phyloP scores from a whole-genome alignment of 2,113 vertebrate species.

The Ascaphus truei region DNA sequence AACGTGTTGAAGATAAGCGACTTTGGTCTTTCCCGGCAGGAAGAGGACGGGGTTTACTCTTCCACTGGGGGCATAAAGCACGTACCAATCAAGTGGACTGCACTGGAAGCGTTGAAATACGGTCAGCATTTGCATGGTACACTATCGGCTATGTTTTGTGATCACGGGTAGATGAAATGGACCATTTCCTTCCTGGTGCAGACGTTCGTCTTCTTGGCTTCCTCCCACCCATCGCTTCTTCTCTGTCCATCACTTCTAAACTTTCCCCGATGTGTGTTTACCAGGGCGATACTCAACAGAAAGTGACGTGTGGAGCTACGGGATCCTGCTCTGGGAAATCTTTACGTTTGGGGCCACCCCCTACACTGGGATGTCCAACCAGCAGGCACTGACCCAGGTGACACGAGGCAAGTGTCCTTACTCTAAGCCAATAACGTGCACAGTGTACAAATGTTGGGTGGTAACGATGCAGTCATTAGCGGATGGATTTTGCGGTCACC shows the following conservation, averaged over 20 bases:
- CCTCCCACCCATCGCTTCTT: too few species aligned
- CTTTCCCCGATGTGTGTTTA: neutral
- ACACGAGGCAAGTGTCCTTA: constrained; percentile 86
- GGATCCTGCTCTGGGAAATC: constrained; percentile 95
- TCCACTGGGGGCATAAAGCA: constrained; percentile 2
- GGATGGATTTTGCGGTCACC: too few species aligned
- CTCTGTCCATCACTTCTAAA: too few species aligned
- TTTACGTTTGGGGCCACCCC: constrained; percentile 95
- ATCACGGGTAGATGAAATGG: neutral
- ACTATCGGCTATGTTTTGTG: too few species aligned
- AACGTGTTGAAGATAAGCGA: constrained; percentile 17
- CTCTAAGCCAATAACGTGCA: too few species aligned
- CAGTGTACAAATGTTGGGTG: too few species aligned
- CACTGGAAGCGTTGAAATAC: neutral
- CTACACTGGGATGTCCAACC: constrained; percentile 96
- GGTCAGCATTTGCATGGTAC: neutral
- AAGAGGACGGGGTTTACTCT: neutral
- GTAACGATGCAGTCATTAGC: too few species aligned
- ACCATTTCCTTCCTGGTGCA: too few species aligned
- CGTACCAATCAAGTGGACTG: constrained; percentile 23
- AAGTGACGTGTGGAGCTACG: constrained; percentile 96
- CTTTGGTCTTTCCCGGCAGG: constrained; percentile 16
- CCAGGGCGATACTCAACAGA: constrained; percentile 95
- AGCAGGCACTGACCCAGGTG: constrained; percentile 94
- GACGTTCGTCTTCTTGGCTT: too few species aligned